Base-by-base conservation (phyloP, 2,113 vertebrate species). In the Rattus rattus region DNA sequence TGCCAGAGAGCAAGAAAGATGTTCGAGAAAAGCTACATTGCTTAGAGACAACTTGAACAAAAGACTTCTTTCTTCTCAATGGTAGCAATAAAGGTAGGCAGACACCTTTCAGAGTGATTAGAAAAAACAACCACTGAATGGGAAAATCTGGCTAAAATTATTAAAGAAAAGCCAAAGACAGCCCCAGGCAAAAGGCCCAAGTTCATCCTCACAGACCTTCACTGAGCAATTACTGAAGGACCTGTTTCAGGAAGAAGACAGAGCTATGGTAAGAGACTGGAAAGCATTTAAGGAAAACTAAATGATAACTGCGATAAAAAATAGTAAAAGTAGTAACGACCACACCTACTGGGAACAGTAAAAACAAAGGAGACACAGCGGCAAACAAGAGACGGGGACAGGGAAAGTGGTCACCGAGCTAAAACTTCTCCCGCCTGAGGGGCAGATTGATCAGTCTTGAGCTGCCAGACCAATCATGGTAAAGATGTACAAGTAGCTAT, bases 401-500 rank as follows among this genome's bases (percentile, higher is more conserved):
- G 75, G 12, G 1, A 54, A 65, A 39, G 28, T 11, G 7, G 67
- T 43, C 43, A 52, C 63, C 67, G 73, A n/a, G n/a, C 19, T 54
- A 59, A 67, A n/a, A 47, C 39, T 52, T 94, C 95, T 56, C 69
- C 67, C 69, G 59, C 77, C 54, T 86, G 52, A 87, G 4, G 17
- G 54, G 10, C 10, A 65, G 33, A 96, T 0, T 54, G 47, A 87
- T 56, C n/a, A 59, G 54, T 67, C 47, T 47, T 69, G 75, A 87
- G 84, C 43, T 81, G 81, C 26, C 54, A 91, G 83, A 33, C 33
- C 19, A 10, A 16, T 14, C 47, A 65, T 33, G 26, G 70, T 43
- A 56, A 81, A 96, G 92, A 61, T 43, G 79, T 93, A 83, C 52
- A 22, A 85, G 65, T 81, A 89, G 75, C 24, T 36, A 28, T 16